Conservation (phyloP, 2,797 vertebrate genomes). For the Sciurus carolinensis region DNA sequence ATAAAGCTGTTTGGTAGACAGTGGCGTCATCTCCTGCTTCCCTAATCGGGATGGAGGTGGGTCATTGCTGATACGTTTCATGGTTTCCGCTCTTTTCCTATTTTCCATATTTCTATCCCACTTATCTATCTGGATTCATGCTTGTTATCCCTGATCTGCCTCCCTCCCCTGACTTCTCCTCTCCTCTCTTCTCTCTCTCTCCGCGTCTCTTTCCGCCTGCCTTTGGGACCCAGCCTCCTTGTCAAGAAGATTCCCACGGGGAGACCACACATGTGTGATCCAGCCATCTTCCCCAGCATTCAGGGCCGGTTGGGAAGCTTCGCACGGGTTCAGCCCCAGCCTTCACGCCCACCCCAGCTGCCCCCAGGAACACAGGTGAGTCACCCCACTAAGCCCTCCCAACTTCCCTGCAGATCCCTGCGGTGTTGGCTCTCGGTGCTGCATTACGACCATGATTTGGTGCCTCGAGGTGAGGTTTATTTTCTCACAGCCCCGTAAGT, state of each 20-base stretch:
- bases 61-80: not conserved
- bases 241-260: not conserved
- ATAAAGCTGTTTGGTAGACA: not conserved
- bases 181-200: not conserved
- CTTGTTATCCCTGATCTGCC: not conserved
- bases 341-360: not conserved
- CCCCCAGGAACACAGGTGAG: not conserved
- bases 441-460: not conserved
- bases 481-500: not conserved
- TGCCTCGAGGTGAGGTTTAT: not conserved
- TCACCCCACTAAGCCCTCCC: not conserved
- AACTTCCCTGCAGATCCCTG: not conserved
- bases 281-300: not conserved
- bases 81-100: not conserved
- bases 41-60: not conserved
- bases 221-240: not conserved
- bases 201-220: fast-evolving
- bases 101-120: not conserved
- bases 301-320: too few relatives aligned
- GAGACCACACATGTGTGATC: not conserved
- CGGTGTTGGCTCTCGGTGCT: not conserved
- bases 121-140: not conserved
- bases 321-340: not conserved
- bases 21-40: not conserved
- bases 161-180: not conserved